Conservation (phyloP, 2,113 vertebrate genomes). For the Toxostoma redivivum region DNA sequence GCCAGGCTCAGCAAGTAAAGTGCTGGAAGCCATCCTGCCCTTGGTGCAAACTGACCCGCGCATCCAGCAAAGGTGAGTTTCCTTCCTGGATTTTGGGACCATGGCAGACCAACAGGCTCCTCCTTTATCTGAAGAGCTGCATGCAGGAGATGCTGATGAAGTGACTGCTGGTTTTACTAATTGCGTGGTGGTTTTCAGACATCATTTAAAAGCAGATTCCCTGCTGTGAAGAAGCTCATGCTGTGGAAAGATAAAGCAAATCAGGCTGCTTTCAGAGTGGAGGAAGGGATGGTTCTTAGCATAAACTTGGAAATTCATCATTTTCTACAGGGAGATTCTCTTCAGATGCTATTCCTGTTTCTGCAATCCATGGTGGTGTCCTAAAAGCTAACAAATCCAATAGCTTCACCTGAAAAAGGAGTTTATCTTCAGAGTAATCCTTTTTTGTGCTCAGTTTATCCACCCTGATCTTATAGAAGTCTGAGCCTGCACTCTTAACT, state of each 20-base stretch:
- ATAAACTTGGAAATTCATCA: background rate
- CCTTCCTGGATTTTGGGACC: background rate
- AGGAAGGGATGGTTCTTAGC: background rate
- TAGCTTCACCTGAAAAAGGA: background rate
- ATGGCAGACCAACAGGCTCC: background rate
- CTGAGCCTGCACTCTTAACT: background rate
- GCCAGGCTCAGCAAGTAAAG: conserved; percentile 94
- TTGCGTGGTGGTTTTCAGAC: background rate
- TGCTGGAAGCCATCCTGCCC: conserved; percentile 93
- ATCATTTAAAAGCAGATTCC: background rate
- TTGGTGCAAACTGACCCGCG: conserved; percentile 88
- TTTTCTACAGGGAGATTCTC: background rate
- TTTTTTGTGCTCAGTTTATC: conserved; percentile 20
- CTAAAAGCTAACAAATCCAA: conserved; percentile 11
- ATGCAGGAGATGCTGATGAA: background rate
- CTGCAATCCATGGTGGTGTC: background rate
- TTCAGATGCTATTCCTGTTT: background rate
- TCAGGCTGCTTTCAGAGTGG: background rate
- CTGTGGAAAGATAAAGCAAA: background rate
- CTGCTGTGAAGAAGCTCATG: background rate
- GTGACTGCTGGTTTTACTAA: background rate
- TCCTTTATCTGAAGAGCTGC: background rate
- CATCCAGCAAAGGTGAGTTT: conserved; percentile 87
- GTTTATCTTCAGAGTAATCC: conserved; percentile 12
- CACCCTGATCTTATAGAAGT: background rate